phyloP scores from a whole-genome alignment of 2,797 vertebrate genomes.

The Peromyscus melanophrys region DNA sequence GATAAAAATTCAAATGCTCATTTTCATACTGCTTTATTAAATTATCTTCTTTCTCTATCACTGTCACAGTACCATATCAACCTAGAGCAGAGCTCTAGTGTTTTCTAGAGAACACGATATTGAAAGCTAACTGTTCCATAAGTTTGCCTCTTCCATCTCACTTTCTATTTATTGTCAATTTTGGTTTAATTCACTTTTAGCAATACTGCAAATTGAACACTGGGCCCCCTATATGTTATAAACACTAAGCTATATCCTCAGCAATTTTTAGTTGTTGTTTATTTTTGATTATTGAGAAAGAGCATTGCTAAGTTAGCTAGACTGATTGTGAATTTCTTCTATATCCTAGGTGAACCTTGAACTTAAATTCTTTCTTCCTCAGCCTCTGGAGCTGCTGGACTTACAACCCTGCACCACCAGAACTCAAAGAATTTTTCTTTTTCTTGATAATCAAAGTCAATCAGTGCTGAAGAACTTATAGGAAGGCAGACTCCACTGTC shows the following conservation, averaged over 20 bases:
- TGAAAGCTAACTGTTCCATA: fast-evolving
- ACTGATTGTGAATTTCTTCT: too few species aligned
- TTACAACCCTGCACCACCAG: neutral
- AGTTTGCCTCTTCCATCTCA: too few species aligned
- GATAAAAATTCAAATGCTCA: neutral
- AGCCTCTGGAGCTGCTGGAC: neutral
- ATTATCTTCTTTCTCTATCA: neutral
- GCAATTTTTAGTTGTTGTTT: neutral
- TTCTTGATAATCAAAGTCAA: neutral
- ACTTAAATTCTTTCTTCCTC: neutral
- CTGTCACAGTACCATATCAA: neutral
- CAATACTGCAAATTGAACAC: neutral
- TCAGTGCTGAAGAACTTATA: fast-evolving
- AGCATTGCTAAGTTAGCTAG: neutral
- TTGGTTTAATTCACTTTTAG: neutral
- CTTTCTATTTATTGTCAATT: neutral
- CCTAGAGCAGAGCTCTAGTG: neutral
- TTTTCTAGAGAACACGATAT: neutral
- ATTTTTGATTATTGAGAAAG: neutral
- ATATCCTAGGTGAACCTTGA: neutral
- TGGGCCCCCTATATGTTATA: neutral
- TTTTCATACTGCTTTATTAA: neutral
- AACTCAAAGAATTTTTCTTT: neutral
- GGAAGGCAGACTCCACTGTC: neutral
- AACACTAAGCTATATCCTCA: neutral